Evolutionary conservation across 2,797 vertebrate genomes (phyloP).

Genomic region (Eleutherodactylus coqui): DNA sequence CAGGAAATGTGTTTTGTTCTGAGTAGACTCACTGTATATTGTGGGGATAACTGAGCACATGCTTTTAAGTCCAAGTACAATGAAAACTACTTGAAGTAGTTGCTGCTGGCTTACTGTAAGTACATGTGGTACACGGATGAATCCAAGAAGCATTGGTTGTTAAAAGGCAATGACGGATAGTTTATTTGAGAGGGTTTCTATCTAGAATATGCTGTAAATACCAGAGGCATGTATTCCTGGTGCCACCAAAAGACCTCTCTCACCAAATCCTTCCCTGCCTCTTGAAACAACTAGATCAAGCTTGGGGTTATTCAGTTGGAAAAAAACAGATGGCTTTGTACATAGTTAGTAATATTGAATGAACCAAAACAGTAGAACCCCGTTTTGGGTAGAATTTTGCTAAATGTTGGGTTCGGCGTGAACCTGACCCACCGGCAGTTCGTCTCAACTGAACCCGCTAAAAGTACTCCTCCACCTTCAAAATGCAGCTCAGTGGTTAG

Average conservation of each 20-base stretch:
- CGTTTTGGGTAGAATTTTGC: too few relatives aligned
- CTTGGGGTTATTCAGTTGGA: not conserved
- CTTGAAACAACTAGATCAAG: not conserved
- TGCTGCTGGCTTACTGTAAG: slow-evolving; percentile 12
- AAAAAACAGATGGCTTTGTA: not conserved
- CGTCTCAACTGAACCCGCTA: too few relatives aligned
- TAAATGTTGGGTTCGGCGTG: too few relatives aligned
- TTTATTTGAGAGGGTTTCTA: not conserved
- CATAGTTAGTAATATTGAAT: too few relatives aligned
- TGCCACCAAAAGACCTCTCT: not conserved
- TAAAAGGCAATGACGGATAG: not conserved
- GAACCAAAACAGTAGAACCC: too few relatives aligned
- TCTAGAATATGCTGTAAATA: too few relatives aligned
- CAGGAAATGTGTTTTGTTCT: slow-evolving; percentile 27
- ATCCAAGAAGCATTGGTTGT: not conserved
- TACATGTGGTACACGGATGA: not conserved
- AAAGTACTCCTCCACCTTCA: too few relatives aligned
- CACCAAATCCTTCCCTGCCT: too few relatives aligned
- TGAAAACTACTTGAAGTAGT: not conserved
- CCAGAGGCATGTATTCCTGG: not conserved
- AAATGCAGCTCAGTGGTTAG: too few relatives aligned
- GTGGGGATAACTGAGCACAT: slow-evolving; percentile 8
- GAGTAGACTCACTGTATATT: not conserved
- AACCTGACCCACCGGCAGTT: too few relatives aligned
- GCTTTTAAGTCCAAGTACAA: not conserved